Evolutionary conservation across 2,113 vertebrate species (phyloP), one percentile per base, ranked within the genome.

Genomic region (Brienomyrus longianalis): DNA sequence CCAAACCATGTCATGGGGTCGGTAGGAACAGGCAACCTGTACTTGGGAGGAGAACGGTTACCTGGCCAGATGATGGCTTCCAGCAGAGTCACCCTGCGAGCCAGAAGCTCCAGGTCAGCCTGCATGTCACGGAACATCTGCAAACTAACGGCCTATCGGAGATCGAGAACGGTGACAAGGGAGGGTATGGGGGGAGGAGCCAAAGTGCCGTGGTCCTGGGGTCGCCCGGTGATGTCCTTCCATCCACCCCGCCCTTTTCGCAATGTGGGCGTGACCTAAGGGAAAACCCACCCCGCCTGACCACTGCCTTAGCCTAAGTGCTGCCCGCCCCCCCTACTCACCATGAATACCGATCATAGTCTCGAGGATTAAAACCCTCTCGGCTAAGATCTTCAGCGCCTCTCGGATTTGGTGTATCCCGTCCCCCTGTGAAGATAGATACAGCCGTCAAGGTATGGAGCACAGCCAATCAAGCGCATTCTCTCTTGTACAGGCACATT

Each of bases 51-150:
- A 80, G 21, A 27, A 92, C 92, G 74, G 66, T 99, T 99, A 99
- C 98, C 98, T 99, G 98, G 98, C 98, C 98, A 98, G 96, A 98
- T 98, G 97, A 98, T 98, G 95, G 97, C 98, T 97, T 99, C 98
- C 97, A 99, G 97, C 95, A 99, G 97, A 95, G 97, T 98, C 97
- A 99, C 98, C 96, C 98, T 98, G 97, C 98, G 97, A 97, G 97
- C 97, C 96, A 99, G 97, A 97, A 99, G 96, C 97, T 99, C 98
- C 96, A 98, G 97, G 95, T 95, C 98, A 95, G 97, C 98, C 96
- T 98, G 98, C 96, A 98, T 97, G 95, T 96, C 96, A 95, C 96
- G 97, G 96, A 98, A 97, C 97, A 97, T 97, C 96, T 97, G 97
- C 97, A 98, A 98, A 96, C 97, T 99, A 98, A 97, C 93, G 95